A percentile compares a stretch with the other conserved stretches of the same genome.
Evolutionary conservation across 2,113 vertebrate genomes (phyloP).

Genomic region (Elephas maximus): DNA sequence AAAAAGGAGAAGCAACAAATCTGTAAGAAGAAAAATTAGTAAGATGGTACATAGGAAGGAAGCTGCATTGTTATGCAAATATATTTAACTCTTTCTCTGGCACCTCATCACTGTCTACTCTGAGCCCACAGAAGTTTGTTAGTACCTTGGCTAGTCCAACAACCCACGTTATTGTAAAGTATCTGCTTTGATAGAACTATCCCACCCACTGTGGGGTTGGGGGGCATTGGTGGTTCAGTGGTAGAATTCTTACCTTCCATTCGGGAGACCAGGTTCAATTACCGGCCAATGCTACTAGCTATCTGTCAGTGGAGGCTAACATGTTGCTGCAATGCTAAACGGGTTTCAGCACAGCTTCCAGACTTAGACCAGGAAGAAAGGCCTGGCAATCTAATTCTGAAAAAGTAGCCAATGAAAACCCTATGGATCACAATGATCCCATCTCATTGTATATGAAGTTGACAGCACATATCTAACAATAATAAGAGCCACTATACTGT

Average conservation of each 20-base stretch:
- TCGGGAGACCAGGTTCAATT: background rate
- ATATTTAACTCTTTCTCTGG: background rate
- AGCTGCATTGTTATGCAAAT: background rate
- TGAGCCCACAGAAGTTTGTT: background rate
- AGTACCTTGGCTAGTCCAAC: background rate
- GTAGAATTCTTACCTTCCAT: background rate
- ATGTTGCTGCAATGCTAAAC: background rate
- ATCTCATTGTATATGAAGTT: background rate
- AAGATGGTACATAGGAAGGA: background rate
- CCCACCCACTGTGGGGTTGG: background rate
- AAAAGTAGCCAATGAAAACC: background rate
- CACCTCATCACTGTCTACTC: background rate
- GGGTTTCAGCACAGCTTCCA: background rate
- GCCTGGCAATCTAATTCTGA: background rate
- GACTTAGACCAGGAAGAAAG: background rate
- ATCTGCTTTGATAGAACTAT: background rate
- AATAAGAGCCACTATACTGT: too few species aligned
- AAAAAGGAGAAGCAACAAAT: slow-evolving; percentile 96
- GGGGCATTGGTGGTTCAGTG: background rate
- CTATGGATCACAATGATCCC: background rate
- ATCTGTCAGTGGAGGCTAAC: background rate
- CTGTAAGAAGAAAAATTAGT: slow-evolving; percentile 90
- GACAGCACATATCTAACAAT: background rate
- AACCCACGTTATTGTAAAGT: background rate
- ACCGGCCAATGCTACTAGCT: background rate